Evolutionary conservation across 2,113 vertebrate genomes (phyloP), one percentile per base, ranked within the genome.

Genomic region (Megaceryle maxima): DNA sequence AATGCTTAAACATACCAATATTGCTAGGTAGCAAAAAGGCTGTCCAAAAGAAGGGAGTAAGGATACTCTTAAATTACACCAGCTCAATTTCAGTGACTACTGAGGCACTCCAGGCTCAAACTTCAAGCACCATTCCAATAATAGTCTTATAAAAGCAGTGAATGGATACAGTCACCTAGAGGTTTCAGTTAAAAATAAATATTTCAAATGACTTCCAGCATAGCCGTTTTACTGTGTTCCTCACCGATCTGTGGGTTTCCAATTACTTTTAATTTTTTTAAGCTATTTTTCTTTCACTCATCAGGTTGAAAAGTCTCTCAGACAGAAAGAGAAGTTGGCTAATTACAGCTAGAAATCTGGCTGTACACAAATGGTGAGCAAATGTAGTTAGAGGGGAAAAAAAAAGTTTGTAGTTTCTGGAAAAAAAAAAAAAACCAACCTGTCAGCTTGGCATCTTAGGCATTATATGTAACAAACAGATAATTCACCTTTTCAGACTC

Each of bases 401-500:
- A 50, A 50, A 51, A 25, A 51, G 11, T 14, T 22, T 51, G 46
- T 46, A 21, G 1, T 24, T 26, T 20, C 37, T 28, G 68, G 59
- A 39, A 24, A 28, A 28, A 19, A 37, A 70, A 66, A 59, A 75
- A n/a, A n/a, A n/a, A n/a, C n/a, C n/a, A n/a, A 69, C 13, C 87
- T 51, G 70, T 31, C 87, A 56, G n/a, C 31, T 63, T 90, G 86
- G 83, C 83, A 80, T 41, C 72, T n/a, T 13, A 13, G 57, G 48
- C 69, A 60, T 60, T 24, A 4, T 0, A 5, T 1, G 14, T 7
- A 63, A 81, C 41, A 66, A 83, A 46, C 11, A 66, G 76, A 31
- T 35, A 78, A 91, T 84, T 91, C 82, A 76, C 81, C 87, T 94
- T 51, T 51, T 83, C 84, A 92, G 89, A 10, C 33, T 13, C 35